Evolutionary conservation across 92 coral and sea anemone genomes (phyloP).

Genomic region (Bergia sp.): DNA sequence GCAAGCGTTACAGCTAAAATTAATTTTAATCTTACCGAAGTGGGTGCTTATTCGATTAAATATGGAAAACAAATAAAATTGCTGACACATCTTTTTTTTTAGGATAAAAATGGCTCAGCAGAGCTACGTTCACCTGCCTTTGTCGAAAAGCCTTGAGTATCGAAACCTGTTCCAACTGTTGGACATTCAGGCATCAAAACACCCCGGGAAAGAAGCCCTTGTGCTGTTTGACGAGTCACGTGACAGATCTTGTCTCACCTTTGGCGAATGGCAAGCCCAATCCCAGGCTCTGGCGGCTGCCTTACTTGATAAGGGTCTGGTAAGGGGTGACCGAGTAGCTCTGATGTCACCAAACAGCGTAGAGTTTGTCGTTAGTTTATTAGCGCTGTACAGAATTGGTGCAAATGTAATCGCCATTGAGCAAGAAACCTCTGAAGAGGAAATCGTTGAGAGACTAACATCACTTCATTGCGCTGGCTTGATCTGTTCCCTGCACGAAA

Average conservation of each 20-base stretch:
- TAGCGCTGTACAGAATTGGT: neutral
- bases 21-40: no score
- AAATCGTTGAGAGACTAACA: neutral
- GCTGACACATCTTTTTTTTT: neutral
- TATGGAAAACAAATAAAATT: no score
- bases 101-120: neutral
- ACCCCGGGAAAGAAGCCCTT: neutral
- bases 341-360: constrained; percentile 3
- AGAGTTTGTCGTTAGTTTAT: neutral
- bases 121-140: neutral
- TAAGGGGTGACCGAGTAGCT: neutral
- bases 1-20: no score
- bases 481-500: neutral
- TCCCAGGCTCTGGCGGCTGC: constrained; percentile 16
- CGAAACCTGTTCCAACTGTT: neutral
- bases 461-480: neutral
- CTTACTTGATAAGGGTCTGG: constrained; percentile 2
- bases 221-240: constrained; percentile 7
- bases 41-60: no score
- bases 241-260: neutral
- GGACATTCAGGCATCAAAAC: neutral
- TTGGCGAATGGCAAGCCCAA: neutral
- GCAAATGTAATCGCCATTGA: neutral
- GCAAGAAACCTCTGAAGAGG: neutral
- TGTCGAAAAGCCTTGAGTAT: neutral